Percentiles rank a stretch among this genome's conserved stretches.
Conservation (phyloP, 2,797 vertebrate genomes). For the Pygocentrus nattereri region DNA sequence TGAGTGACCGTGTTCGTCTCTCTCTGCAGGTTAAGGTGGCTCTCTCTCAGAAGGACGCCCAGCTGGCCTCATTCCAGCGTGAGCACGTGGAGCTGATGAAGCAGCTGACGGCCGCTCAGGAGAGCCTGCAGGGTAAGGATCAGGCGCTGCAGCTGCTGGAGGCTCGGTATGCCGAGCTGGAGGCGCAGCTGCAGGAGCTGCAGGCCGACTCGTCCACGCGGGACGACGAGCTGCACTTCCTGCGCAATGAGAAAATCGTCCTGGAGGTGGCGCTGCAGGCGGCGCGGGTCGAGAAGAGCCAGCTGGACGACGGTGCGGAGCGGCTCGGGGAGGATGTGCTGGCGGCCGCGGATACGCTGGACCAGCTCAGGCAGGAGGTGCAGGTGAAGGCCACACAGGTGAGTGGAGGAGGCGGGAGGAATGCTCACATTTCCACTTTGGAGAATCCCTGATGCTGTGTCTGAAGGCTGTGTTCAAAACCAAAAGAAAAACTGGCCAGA, state of each 20-base stretch:
- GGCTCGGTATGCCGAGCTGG: slow-evolving; percentile 85
- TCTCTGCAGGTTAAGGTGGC: slow-evolving; percentile 79
- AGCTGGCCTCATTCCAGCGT: slow-evolving; percentile 88
- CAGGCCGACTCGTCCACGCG: slow-evolving; percentile 83
- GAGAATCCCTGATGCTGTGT: no score
- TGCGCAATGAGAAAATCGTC: slow-evolving; percentile 94
- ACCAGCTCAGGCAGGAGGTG: slow-evolving; percentile 90
- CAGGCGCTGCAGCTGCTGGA: slow-evolving; percentile 89
- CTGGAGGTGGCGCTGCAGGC: slow-evolving; percentile 93
- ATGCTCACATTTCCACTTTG: neutral
- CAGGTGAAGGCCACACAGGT: slow-evolving; percentile 92
- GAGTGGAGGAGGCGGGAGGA: neutral
- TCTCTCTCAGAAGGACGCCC: slow-evolving; percentile 90
- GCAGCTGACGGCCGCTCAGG: slow-evolving; percentile 89
- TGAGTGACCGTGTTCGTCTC: neutral
- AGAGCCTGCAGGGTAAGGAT: slow-evolving; percentile 88
- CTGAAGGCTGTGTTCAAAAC: neutral
- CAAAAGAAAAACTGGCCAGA: neutral
- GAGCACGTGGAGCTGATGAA: slow-evolving; percentile 93
- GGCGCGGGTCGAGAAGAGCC: slow-evolving; percentile 83
- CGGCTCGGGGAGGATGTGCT: slow-evolving; percentile 84
- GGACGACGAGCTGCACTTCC: slow-evolving; percentile 87
- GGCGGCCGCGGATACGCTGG: slow-evolving; percentile 82
- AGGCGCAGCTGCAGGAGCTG: slow-evolving; percentile 85
- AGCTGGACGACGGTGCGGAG: slow-evolving; percentile 77